Conservation (phyloP, 1,140 invertebrate genomes). For the Gonioctena quinquepunctata region DNA sequence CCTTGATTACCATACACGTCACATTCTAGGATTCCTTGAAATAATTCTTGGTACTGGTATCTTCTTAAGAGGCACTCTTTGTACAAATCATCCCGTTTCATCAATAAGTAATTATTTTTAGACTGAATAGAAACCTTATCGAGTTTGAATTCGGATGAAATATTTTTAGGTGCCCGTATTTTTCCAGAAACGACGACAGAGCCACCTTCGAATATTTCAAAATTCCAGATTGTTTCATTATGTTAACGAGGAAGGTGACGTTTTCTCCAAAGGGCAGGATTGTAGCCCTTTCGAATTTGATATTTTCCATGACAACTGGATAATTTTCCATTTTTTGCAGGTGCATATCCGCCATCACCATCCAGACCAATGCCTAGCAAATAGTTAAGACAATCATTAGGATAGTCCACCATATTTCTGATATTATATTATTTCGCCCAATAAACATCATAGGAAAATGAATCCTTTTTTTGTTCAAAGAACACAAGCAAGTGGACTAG, state of each 20-base stretch:
- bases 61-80: constrained; percentile 90
- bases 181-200: constrained; percentile 78
- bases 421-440: neutral
- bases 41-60: constrained; percentile 88
- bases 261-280: constrained; percentile 81
- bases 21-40: constrained; percentile 74
- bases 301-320: constrained; percentile 83
- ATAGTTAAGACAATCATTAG: no score
- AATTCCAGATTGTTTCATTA: constrained; percentile 85
- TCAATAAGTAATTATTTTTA: constrained; percentile 59
- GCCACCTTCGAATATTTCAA: constrained; percentile 89
- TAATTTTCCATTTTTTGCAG: constrained; percentile 75
- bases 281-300: constrained; percentile 87
- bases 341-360: constrained; percentile 82
- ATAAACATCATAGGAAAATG: neutral
- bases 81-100: constrained; percentile 82
- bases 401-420: constrained; percentile 32
- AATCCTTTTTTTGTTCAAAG: no score
- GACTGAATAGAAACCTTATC: constrained; percentile 54
- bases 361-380: constrained; percentile 85
- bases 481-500: no score
- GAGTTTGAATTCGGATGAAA: constrained; percentile 61
- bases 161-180: constrained; percentile 69
- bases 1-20: constrained; percentile 69
- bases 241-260: constrained; percentile 84